A percentile compares a stretch with the other conserved stretches of the same genome.
phyloP scores from a whole-genome alignment of 2,797 vertebrate genomes.

The Harpagifer antarcticus region DNA sequence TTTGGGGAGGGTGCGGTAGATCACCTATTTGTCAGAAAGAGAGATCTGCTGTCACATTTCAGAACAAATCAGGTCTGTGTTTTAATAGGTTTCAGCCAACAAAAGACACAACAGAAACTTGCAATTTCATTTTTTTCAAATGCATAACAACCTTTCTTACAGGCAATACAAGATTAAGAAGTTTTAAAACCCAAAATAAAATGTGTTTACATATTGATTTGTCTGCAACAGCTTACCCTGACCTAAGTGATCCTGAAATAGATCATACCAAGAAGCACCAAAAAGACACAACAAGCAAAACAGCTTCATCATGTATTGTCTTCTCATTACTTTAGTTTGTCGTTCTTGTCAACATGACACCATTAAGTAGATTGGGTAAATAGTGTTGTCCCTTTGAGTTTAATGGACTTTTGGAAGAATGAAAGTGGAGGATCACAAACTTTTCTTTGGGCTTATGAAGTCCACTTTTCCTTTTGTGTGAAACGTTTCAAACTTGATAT shows the following conservation, averaged over 20 bases:
- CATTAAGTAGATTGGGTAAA: not conserved
- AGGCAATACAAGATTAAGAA: not conserved
- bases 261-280: not conserved
- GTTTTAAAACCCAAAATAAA: not conserved
- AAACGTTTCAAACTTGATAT: too few species aligned
- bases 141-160: not conserved
- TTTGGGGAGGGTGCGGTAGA: slow-evolving; percentile 92
- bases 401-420: not conserved
- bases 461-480: not conserved
- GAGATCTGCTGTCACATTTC: slow-evolving; percentile 3
- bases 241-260: not conserved
- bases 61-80: not conserved
- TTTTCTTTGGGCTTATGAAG: not conserved
- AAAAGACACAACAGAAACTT: not conserved
- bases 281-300: not conserved
- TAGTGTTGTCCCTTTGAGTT: not conserved
- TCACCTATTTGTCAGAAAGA: slow-evolving; percentile 85
- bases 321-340: not conserved
- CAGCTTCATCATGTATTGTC: not conserved
- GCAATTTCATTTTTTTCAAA: not conserved
- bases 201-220: not conserved
- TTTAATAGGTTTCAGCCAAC: not conserved
- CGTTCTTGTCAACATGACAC: too few species aligned
- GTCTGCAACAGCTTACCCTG: not conserved
- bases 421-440: not conserved